phyloP scores from a whole-genome alignment of 2,888 invertebrate species.

The Lepeophtheirus nordmannii region DNA sequence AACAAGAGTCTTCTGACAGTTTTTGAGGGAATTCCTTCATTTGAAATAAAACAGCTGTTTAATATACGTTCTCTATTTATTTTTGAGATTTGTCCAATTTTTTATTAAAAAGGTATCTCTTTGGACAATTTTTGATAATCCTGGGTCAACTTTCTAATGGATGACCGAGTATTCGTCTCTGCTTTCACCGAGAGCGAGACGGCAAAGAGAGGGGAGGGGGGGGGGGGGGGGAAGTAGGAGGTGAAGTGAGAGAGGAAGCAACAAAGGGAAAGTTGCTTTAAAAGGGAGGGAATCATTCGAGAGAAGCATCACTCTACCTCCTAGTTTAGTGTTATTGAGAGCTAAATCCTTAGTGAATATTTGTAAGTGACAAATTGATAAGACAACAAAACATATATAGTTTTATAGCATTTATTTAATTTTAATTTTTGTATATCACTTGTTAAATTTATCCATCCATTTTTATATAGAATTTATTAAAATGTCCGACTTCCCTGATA shows the following conservation, averaged over 20 bases:
- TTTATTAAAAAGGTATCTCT: constrained; percentile 1
- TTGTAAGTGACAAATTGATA: too few relatives aligned
- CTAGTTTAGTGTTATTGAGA: constrained; percentile 5
- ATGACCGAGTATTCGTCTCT: background rate
- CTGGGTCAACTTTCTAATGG: constrained; percentile 2
- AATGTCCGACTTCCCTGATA: constrained; percentile 21
- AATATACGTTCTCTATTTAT: background rate
- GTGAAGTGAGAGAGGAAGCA: background rate
- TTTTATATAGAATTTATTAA: background rate
- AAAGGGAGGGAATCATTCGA: constrained; percentile 1
- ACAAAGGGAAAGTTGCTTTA: background rate
- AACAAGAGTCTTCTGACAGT: too few relatives aligned
- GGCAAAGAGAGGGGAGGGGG: too few relatives aligned
- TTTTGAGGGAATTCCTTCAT: too few relatives aligned
- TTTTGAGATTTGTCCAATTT: constrained; percentile 6
- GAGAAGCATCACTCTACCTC: constrained; percentile 1
- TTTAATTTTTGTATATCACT: background rate
- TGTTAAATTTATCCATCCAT: too few relatives aligned
- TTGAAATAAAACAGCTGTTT: background rate
- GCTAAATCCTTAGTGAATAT: background rate
- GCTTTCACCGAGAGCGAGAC: background rate
- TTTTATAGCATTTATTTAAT: background rate
- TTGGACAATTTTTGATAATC: constrained; percentile 8
- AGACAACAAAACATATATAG: background rate
- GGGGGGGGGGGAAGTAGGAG: too few relatives aligned